Conservation (phyloP, 2,113 vertebrate genomes). For the Grus americana region DNA sequence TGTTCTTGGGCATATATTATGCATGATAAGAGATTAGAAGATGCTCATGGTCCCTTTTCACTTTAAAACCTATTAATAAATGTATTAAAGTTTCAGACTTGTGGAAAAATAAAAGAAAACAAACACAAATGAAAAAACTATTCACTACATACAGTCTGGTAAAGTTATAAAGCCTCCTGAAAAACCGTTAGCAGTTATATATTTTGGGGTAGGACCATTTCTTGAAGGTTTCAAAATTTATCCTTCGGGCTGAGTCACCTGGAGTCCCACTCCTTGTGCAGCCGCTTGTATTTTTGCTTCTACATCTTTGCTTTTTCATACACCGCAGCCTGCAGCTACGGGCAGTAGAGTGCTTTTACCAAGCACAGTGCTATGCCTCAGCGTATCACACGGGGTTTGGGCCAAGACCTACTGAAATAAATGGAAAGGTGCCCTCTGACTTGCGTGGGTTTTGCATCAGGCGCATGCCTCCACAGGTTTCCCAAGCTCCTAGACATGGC, state of each 20-base stretch:
- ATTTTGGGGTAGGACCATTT: neutral
- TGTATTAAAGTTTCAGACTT: neutral
- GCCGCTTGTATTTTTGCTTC: neutral
- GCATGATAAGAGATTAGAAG: neutral
- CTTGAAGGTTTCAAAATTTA: neutral
- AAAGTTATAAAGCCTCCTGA: neutral
- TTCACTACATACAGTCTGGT: rapidly evolving
- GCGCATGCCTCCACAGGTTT: neutral
- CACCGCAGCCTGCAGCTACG: rapidly evolving
- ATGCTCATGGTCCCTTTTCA: neutral
- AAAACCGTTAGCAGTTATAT: neutral
- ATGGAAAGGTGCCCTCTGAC: neutral
- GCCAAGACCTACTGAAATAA: neutral
- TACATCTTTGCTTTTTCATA: neutral
- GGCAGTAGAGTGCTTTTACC: neutral
- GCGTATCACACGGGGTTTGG: neutral
- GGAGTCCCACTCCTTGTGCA: neutral
- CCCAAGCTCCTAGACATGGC: neutral
- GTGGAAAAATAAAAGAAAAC: neutral
- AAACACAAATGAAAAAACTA: neutral
- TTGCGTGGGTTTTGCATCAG: neutral
- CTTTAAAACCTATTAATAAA: neutral
- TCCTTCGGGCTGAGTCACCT: neutral
- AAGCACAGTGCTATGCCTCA: neutral
- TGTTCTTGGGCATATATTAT: neutral